phyloP scores from a whole-genome alignment of 2,113 vertebrate genomes.

The Rhadina sibilatrix region DNA sequence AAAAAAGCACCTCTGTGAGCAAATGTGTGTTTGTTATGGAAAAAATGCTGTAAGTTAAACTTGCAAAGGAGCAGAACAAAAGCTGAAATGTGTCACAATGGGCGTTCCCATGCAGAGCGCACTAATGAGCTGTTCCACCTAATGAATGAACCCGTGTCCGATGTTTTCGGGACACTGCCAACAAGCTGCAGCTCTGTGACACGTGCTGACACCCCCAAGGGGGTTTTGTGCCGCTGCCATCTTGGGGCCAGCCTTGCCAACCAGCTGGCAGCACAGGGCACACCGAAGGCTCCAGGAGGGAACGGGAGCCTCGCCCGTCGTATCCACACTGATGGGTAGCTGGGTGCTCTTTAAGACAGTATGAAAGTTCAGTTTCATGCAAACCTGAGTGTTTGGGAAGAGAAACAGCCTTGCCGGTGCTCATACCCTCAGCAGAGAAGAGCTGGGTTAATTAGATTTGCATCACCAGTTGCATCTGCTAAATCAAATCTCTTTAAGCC shows the following conservation, averaged over 20 bases:
- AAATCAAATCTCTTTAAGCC: neutral
- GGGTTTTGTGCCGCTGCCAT: neutral
- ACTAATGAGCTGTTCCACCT: neutral
- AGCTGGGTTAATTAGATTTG: neutral
- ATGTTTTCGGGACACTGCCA: neutral
- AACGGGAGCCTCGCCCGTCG: rapidly evolving
- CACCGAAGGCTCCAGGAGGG: rapidly evolving
- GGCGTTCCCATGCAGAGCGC: rapidly evolving
- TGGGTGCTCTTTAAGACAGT: rapidly evolving
- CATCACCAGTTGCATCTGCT: neutral
- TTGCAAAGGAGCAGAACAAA: neutral
- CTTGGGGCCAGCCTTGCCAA: neutral
- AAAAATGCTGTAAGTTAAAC: neutral
- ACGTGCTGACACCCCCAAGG: neutral
- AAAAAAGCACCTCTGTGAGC: neutral
- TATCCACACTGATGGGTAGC: rapidly evolving
- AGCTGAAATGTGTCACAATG: neutral
- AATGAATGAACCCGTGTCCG: neutral
- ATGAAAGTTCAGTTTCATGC: neutral
- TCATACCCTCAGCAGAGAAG: neutral
- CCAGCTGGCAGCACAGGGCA: neutral
- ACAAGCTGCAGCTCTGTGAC: neutral
- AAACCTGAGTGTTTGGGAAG: neutral
- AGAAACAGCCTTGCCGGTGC: neutral
- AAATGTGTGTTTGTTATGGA: neutral